Evolutionary conservation across 2,888 invertebrate species (phyloP), one percentile per base, ranked within the genome.

Genomic region (Sclerodermus sp.): DNA sequence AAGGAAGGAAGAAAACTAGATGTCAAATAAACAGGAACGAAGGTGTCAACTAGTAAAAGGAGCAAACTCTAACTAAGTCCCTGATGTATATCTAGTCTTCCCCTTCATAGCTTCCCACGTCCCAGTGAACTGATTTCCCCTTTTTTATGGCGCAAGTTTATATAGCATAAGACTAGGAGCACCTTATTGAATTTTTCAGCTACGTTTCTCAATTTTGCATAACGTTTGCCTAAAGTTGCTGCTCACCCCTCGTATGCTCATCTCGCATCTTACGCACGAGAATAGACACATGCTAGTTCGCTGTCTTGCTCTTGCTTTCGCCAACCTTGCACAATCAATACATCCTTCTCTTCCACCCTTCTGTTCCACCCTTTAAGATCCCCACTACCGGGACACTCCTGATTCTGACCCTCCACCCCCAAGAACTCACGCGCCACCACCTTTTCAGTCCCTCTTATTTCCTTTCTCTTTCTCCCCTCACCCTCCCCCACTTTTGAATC

Each of bases 261-360:
- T 45, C 47, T 40, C 49, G 44, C 51, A 36, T 43, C 49, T 48
- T 18, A 23, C 23, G 23, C 23, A 23, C 23, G 23, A 3, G 4
- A 23, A 5, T 23, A 8, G 23, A 23, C 23, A 23, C 23, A 5
- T 23, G 23, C 31, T 16, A 42, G 23, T 58, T 65, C 66, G 55
- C 62, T 53, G 66, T 64, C 59, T 62, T 8, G 4, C 23, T 58
- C 57, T 57, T 51, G 53, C 13, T 34, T 34, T 34, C 63, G 60
- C 63, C 51, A 68, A 66, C 70, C 58, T 55, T 64, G 65, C 67
- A 70, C 73, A 75, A 74, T 74, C 75, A 74, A 74, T 74, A 74
- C 73, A 58, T 66, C 68, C 69, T 64, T 58, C 66, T 60, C 62
- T 44, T 45, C 36, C 42, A 51, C 49, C 45, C 46, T 45, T 34